Evolutionary conservation across 2,888 invertebrate genomes (phyloP).

Genomic region (Aplocera efformata): DNA sequence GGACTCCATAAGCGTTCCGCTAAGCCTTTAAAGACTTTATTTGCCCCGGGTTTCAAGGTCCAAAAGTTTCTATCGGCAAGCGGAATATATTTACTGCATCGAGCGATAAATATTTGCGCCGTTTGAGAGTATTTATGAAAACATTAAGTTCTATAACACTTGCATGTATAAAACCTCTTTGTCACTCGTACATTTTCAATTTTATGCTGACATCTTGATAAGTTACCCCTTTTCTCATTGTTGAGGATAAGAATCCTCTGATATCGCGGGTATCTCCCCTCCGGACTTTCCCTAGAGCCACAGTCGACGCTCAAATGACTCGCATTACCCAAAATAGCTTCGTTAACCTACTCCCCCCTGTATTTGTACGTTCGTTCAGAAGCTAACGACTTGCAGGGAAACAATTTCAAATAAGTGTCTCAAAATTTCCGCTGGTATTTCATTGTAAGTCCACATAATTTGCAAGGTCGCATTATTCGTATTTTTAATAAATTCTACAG

Average conservation of each 20-base stretch:
- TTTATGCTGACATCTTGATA: not conserved
- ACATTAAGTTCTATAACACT: too few species aligned
- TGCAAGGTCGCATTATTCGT: not conserved
- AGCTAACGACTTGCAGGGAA: slow-evolving; percentile 17
- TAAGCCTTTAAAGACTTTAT: too few species aligned
- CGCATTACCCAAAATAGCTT: slow-evolving; percentile 46
- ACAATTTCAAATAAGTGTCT: slow-evolving; percentile 12
- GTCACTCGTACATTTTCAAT: too few species aligned
- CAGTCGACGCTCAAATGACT: slow-evolving; percentile 39
- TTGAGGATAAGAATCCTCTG: slow-evolving; percentile 10
- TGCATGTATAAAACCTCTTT: not conserved
- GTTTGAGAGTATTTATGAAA: too few species aligned
- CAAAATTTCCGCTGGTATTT: slow-evolving; percentile 1
- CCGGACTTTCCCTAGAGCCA: slow-evolving; percentile 11
- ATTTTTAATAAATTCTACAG: too few species aligned
- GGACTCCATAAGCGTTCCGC: too few species aligned
- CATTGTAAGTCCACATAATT: slow-evolving; percentile 1
- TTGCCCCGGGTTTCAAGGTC: too few species aligned
- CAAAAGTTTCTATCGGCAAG: too few species aligned
- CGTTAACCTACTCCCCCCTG: slow-evolving; percentile 32
- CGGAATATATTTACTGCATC: too few species aligned
- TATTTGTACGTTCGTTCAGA: slow-evolving; percentile 15
- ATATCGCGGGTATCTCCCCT: slow-evolving; percentile 15
- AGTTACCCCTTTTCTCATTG: slow-evolving; percentile 25
- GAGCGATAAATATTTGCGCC: too few species aligned